phyloP scores from a whole-genome alignment of 2,888 invertebrate genomes.

The Drosophila neotestacea region DNA sequence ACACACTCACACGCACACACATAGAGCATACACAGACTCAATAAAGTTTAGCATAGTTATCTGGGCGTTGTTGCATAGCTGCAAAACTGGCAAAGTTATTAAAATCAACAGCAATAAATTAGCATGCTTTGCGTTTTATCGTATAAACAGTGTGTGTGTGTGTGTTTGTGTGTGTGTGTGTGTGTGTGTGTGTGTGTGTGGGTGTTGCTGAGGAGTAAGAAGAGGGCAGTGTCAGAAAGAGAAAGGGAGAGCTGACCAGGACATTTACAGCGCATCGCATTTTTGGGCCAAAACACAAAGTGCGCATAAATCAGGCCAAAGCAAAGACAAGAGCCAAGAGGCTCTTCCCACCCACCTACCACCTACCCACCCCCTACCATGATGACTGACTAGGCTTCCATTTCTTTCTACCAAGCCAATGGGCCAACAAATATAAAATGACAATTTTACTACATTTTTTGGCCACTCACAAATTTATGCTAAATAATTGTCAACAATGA shows the following conservation, averaged over 20 bases:
- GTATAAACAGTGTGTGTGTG: conserved; percentile 34
- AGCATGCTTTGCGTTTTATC: conserved; percentile 72
- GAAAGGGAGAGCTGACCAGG: conserved; percentile 25
- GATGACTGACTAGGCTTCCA: conserved; percentile 16
- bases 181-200: background rate
- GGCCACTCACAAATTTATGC: conserved; percentile 61
- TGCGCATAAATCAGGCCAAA: conserved; percentile 69
- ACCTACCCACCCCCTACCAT: background rate
- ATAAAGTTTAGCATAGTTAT: conserved; percentile 64
- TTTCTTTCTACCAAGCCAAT: conserved; percentile 30
- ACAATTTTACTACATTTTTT: conserved; percentile 62
- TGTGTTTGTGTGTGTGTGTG: background rate
- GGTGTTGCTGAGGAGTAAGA: conserved; percentile 17
- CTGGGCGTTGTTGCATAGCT: conserved; percentile 48
- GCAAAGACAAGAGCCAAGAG: conserved; percentile 63
- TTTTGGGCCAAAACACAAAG: conserved; percentile 61
- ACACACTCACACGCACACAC: conserved; percentile 8
- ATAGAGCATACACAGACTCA: conserved; percentile 22
- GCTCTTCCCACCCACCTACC: conserved; percentile 5
- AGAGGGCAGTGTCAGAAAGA: background rate
- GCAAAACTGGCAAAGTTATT: conserved; percentile 63
- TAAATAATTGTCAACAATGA: conserved; percentile 63
- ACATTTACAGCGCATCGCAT: conserved; percentile 52
- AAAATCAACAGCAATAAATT: conserved; percentile 78
- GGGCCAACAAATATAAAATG: conserved; percentile 48